Base-by-base conservation (phyloP, 2,888 invertebrate genomes). In the Sepioteuthis lessoniana region DNA sequence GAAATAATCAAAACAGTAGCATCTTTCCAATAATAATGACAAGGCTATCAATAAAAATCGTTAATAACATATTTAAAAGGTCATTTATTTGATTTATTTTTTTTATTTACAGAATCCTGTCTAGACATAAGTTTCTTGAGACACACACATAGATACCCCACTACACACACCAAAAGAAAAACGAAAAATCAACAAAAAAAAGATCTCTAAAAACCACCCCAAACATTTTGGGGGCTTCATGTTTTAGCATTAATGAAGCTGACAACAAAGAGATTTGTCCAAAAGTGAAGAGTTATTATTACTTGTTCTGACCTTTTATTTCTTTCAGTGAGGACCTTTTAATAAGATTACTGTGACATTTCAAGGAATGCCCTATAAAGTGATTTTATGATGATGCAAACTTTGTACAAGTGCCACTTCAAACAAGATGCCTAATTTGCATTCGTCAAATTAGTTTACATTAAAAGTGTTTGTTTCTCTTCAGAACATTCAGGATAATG, bases 291-390 rank as follows among this genome's bases (percentile, higher is more conserved):
- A 76, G 76, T 76, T 76, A 76, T 76, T 35, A 76, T 76, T 76
- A n/a, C 76, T 76, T 16, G n/a, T n/a, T 4, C 13, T 76, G 76
- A 76, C 76, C 76, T 76, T 76, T 76, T 76, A n/a, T 76, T n/a
- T 76, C 76, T n/a, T 76, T 76, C 76, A n/a, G n/a, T 76, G n/a
- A 76, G 76, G 76, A 76, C 76, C 76, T 76, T 76, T 76, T 76
- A 76, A 76, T 76, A 76, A 76, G 76, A 76, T 76, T 76, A 76
- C n/a, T 8, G 13, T 76, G 76, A 76, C 76, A 76, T 76, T 76
- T 76, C n/a, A 76, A 76, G n/a, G 35, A n/a, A 76, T n/a, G 76
- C 76, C 76, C 76, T n/a, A n/a, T n/a, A 35, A 76, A 76, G 16
- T n/a, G 76, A n/a, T 76, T 16, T 76, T 76, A 76, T 76, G 76